Conservation (phyloP, 2,113 vertebrate genomes). For the Colossoma macropomum region DNA sequence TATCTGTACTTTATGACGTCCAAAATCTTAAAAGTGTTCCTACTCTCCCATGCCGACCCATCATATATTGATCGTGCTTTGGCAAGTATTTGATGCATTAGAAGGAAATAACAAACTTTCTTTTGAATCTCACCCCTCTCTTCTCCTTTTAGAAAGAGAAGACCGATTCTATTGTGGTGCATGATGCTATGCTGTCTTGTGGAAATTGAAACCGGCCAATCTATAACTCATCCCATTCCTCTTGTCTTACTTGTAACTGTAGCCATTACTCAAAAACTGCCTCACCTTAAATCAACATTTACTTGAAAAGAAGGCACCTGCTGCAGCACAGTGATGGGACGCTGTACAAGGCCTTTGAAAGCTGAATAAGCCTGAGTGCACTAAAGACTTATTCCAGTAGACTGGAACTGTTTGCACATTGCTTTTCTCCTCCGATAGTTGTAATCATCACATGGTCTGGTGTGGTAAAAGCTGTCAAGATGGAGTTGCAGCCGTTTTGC, state of each 20-base stretch:
- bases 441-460: not conserved
- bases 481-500: not conserved
- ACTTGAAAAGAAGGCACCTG: not conserved
- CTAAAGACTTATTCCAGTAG: too few species aligned
- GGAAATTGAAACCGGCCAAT: not conserved
- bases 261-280: conserved; percentile 6
- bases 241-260: not conserved
- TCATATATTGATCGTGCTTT: not conserved
- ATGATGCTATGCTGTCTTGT: not conserved
- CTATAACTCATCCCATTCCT: not conserved
- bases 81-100: not conserved
- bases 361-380: not conserved
- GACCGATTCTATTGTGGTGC: too few species aligned
- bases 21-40: too few species aligned
- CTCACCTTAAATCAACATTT: not conserved
- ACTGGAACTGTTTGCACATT: not conserved
- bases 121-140: not conserved
- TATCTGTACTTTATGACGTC: not conserved
- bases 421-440: not conserved
- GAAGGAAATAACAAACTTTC: not conserved
- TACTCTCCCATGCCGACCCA: not conserved
- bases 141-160: not conserved
- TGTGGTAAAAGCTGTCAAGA: not conserved
- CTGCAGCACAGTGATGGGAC: not conserved
- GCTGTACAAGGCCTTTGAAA: too few species aligned